These are phyloP conservation scores for Lateolabrax maculatus DNA, from an alignment of 2,797 vertebrate genomes.

Conservation along the genomic window DNA sequence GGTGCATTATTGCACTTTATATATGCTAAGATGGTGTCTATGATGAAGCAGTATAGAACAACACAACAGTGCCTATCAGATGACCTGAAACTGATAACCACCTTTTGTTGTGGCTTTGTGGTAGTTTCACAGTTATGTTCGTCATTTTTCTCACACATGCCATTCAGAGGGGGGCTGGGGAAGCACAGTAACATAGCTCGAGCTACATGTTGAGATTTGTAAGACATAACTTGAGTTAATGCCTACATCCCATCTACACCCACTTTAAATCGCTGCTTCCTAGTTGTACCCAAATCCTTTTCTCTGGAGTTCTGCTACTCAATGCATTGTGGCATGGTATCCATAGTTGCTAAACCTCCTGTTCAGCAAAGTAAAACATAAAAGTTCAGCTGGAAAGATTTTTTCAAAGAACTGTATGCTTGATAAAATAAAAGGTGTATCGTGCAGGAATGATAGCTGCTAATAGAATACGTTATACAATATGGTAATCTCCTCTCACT, in stretches of 20 bases:
- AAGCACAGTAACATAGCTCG: slow-evolving; percentile 38
- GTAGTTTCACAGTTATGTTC: background rate
- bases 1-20: background rate
- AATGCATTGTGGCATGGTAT: background rate
- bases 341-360: background rate
- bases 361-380: background rate
- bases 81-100: slow-evolving; percentile 57
- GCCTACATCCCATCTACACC: background rate
- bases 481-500: slow-evolving; percentile 23
- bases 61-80: slow-evolving; percentile 44
- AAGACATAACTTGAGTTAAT: background rate
- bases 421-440: background rate
- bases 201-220: background rate
- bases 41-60: background rate
- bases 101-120: slow-evolving; percentile 34
- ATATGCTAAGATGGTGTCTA: slow-evolving; percentile 3
- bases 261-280: background rate
- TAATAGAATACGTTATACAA: background rate
- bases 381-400: no score
- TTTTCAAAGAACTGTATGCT: background rate
- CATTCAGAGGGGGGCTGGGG: background rate
- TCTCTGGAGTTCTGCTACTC: background rate
- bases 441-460: background rate
- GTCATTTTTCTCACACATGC: slow-evolving; percentile 26
- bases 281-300: background rate